Percentiles rank a stretch among this genome's conserved stretches.
Evolutionary conservation across 2,888 invertebrate genomes (phyloP).

Genomic region (Chelonus formosanus): DNA sequence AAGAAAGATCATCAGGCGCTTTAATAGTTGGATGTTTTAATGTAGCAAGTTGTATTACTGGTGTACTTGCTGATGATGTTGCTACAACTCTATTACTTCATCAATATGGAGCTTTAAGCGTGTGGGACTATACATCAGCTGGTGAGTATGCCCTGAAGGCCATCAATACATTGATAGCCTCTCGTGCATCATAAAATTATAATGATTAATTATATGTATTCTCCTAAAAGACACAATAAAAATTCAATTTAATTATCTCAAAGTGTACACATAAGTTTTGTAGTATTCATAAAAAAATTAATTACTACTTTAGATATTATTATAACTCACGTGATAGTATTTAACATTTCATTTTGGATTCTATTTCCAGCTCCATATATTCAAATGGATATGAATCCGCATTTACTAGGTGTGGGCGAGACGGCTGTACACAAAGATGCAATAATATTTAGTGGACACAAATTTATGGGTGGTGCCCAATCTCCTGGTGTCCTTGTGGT

Average conservation of each 20-base stretch:
- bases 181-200: background rate
- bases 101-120: conserved; percentile 81
- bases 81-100: conserved; percentile 83
- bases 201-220: too few relatives aligned
- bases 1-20: conserved; percentile 70
- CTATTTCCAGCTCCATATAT: conserved; percentile 73
- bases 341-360: conserved; percentile 6
- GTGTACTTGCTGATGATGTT: conserved; percentile 84
- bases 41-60: conserved; percentile 89
- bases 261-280: too few relatives aligned
- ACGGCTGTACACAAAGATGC: conserved; percentile 86
- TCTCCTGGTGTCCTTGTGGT: conserved; percentile 76
- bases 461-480: conserved; percentile 90
- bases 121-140: conserved; percentile 91
- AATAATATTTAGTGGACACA: conserved; percentile 88
- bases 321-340: conserved; percentile 11
- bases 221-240: background rate
- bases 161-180: conserved; percentile 1
- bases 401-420: conserved; percentile 74
- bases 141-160: conserved; percentile 60
- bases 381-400: conserved; percentile 85
- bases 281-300: too few relatives aligned
- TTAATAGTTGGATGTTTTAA: conserved; percentile 82
- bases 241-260: too few relatives aligned
- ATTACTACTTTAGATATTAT: background rate